Conservation (phyloP, 2,113 vertebrate genomes). For the human (Homo sapiens) region GRCh38 chr1:51369501-51370000, state of each 20-base stretch:
- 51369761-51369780: neutral
- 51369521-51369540: slow-evolving; percentile 31
- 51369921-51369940: neutral
- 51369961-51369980: slow-evolving; percentile 8
- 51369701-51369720: neutral
- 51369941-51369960: neutral
- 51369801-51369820: neutral
- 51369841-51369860: neutral
- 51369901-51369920: neutral
- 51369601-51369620: slow-evolving; percentile 18
- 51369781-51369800: neutral
- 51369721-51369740: neutral
- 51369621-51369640: neutral
- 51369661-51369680: neutral
- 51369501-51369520: neutral
- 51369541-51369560: neutral
- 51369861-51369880: neutral
- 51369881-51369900: neutral
- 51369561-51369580: neutral
- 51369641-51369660: neutral
- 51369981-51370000: neutral
- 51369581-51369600: neutral
- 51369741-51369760: neutral
- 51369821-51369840: slow-evolving; percentile 15
- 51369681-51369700: slow-evolving; percentile 16